Percentiles rank a stretch among this genome's conserved stretches.
These are phyloP conservation scores for Arenaria interpres DNA, from an alignment of 2,113 vertebrate genomes.

Conservation along the genomic window DNA sequence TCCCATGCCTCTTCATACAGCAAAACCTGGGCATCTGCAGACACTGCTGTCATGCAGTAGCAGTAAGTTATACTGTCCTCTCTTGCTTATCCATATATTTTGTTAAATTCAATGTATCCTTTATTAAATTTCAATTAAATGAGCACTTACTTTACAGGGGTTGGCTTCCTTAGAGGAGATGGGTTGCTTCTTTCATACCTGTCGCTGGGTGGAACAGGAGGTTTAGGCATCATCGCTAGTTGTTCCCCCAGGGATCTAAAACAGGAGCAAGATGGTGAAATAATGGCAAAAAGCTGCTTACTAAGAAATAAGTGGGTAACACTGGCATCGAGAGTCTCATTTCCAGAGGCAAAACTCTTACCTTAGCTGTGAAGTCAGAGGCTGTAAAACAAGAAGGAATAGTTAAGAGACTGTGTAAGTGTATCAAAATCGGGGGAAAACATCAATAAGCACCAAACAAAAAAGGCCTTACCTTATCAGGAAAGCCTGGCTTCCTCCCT, in stretches of 20 bases:
- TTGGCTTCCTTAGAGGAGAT: conserved; percentile 64
- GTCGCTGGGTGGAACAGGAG: conserved; percentile 74
- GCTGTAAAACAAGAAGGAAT: conserved; percentile 65
- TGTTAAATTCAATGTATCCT: not conserved
- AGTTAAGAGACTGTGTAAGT: not conserved
- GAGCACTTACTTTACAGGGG: conserved; percentile 52
- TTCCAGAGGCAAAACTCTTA: conserved; percentile 39
- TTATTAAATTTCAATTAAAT: not conserved
- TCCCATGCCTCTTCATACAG: not conserved
- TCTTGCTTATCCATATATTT: not conserved
- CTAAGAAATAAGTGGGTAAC: not conserved
- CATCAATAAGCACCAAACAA: not conserved
- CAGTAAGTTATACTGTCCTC: not conserved
- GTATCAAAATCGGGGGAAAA: not conserved
- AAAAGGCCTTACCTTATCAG: conserved; percentile 73
- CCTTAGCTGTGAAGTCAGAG: conserved; percentile 62
- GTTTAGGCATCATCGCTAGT: conserved; percentile 79
- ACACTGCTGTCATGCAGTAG: not conserved
- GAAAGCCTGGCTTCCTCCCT: conserved; percentile 69
- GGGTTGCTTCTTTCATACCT: conserved; percentile 73
- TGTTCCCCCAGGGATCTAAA: conserved; percentile 68
- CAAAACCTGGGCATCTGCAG: not conserved
- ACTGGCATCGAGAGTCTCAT: not conserved
- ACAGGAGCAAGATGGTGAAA: not conserved
- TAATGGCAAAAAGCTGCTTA: not conserved